Percentiles rank a stretch among this genome's conserved stretches.
Conservation (phyloP, 2,113 vertebrate species). For the Pseudolaguvia tuberculata region DNA sequence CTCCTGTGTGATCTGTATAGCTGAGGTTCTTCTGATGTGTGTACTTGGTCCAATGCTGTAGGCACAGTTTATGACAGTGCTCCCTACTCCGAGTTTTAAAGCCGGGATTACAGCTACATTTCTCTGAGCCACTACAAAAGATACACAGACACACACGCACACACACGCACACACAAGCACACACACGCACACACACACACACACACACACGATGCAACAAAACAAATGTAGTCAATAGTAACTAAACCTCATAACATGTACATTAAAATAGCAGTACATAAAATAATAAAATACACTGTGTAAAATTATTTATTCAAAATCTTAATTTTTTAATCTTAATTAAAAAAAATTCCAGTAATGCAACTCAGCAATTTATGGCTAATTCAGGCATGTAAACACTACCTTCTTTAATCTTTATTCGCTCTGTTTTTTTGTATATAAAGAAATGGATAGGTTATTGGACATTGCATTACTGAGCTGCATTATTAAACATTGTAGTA, state of each 20-base stretch:
- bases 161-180: neutral
- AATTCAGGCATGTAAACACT: too few relatives aligned
- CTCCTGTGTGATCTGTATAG: constrained; percentile 71
- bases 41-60: constrained; percentile 61
- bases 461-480: neutral
- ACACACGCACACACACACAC: neutral
- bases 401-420: too few relatives aligned
- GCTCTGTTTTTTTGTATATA: too few relatives aligned
- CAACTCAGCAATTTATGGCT: neutral
- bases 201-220: neutral
- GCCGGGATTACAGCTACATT: constrained; percentile 56
- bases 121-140: constrained; percentile 67
- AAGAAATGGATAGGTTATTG: too few relatives aligned
- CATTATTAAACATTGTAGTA: neutral
- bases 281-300: too few relatives aligned
- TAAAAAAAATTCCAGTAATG: neutral
- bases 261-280: too few relatives aligned
- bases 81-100: constrained; percentile 63
- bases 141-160: neutral
- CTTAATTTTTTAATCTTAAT: too few relatives aligned
- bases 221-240: neutral
- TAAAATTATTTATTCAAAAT: too few relatives aligned
- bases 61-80: constrained; percentile 65
- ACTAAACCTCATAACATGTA: too few relatives aligned
- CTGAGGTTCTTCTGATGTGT: constrained; percentile 62